phyloP scores from a whole-genome alignment of 2,797 vertebrate genomes.

The Anolis apletophallus region DNA sequence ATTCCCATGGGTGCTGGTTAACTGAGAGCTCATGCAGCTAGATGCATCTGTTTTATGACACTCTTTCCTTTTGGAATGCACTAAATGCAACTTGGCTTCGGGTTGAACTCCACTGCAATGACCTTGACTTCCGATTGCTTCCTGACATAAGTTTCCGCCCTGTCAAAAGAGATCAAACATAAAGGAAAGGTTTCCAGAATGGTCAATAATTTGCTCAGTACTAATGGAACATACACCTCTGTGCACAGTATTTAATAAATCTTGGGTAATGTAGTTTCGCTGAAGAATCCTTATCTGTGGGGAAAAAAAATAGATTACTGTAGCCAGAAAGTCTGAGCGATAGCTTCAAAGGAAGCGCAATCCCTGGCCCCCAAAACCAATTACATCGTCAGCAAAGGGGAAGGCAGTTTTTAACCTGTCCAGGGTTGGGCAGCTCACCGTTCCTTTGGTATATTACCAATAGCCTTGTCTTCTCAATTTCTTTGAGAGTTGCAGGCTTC shows the following conservation, averaged over 20 bases:
- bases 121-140: background rate
- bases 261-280: conserved; percentile 25
- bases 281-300: conserved; percentile 11
- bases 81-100: background rate
- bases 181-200: conserved; percentile 19
- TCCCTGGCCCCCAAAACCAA: background rate
- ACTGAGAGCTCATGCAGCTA: too few relatives aligned
- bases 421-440: background rate
- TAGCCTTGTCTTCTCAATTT: conserved; percentile 35
- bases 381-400: conserved; percentile 31
- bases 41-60: background rate
- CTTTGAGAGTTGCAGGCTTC: conserved; percentile 26
- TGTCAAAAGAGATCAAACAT: conserved; percentile 9
- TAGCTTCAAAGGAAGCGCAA: conserved; percentile 24
- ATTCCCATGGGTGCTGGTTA: too few relatives aligned
- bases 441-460: conserved; percentile 32
- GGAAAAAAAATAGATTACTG: background rate
- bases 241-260: conserved; percentile 37
- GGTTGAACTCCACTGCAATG: background rate
- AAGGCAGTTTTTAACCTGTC: conserved; percentile 31
- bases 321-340: background rate
- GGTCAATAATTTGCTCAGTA: background rate
- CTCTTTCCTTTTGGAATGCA: background rate
- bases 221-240: conserved; percentile 19
- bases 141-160: conserved; percentile 1